These are phyloP conservation scores for Morelia viridis DNA, from an alignment of 2,797 vertebrate genomes.

Conservation along the genomic window DNA sequence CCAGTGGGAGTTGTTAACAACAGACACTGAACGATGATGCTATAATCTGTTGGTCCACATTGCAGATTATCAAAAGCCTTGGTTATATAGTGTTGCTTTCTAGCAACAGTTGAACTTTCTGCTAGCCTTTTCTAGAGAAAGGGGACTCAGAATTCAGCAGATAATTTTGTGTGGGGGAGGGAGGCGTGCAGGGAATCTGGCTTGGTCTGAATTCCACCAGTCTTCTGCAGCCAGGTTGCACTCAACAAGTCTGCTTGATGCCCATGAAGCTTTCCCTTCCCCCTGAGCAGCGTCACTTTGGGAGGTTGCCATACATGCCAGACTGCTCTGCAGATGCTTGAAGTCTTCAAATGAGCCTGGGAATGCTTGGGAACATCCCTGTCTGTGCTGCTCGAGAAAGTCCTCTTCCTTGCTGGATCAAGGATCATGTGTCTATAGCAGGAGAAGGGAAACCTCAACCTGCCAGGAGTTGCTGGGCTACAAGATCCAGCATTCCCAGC, in stretches of 20 bases:
- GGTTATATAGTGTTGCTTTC: background rate
- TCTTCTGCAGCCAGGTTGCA: background rate
- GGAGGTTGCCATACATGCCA: too few relatives aligned
- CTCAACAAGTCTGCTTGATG: too few relatives aligned
- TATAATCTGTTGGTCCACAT: background rate
- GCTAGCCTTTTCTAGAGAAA: background rate
- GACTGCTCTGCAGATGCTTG: background rate
- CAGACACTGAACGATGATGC: background rate
- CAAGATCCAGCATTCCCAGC: too few relatives aligned
- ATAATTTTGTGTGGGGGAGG: background rate
- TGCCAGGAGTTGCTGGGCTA: too few relatives aligned
- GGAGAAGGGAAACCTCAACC: too few relatives aligned
- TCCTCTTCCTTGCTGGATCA: too few relatives aligned
- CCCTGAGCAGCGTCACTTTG: background rate
- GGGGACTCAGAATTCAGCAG: background rate
- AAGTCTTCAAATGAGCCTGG: background rate
- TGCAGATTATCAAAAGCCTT: background rate
- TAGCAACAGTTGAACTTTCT: background rate
- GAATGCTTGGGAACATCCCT: background rate
- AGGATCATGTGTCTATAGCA: too few relatives aligned
- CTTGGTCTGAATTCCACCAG: too few relatives aligned
- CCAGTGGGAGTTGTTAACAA: slow-evolving; percentile 32
- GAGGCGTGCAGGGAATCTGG: background rate
- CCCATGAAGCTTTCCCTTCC: background rate
- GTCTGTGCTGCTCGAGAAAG: background rate